These are phyloP conservation scores for Apamea monoglypha DNA, from an alignment of 2,888 invertebrate genomes.

Conservation along the genomic window DNA sequence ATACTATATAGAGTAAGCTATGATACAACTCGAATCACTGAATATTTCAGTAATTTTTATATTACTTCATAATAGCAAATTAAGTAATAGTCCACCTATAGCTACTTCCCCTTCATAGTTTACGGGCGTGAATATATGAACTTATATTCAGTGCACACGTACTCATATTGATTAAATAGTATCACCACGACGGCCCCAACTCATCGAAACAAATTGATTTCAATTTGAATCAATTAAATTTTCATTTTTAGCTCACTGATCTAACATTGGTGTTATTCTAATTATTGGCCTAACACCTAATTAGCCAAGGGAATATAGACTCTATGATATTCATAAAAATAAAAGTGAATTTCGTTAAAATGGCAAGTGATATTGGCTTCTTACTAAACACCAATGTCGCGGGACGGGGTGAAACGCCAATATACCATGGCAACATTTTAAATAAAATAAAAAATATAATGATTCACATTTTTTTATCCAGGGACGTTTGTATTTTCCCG, in stretches of 20 bases:
- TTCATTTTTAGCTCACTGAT: slow-evolving; percentile 64
- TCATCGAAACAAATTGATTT: slow-evolving; percentile 39
- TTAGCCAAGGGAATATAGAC: slow-evolving; percentile 67
- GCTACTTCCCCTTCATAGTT: background rate
- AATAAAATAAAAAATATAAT: slow-evolving; percentile 39
- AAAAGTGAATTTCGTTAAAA: slow-evolving; percentile 65
- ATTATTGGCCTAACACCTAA: slow-evolving; percentile 65
- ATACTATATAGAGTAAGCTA: slow-evolving; percentile 32
- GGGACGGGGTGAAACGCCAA: slow-evolving; percentile 50
- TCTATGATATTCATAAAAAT: slow-evolving; percentile 60
- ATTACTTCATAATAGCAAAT: slow-evolving; percentile 25
- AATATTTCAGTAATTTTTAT: slow-evolving; percentile 30
- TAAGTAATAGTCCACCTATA: slow-evolving; percentile 15
- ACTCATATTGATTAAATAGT: slow-evolving; percentile 36
- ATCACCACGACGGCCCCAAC: slow-evolving; percentile 20
- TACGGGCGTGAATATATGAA: slow-evolving; percentile 14
- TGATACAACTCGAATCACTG: slow-evolving; percentile 33
- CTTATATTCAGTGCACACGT: slow-evolving; percentile 13
- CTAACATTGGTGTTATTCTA: slow-evolving; percentile 60
- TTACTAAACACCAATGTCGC: slow-evolving; percentile 49
- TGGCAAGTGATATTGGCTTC: slow-evolving; percentile 74
- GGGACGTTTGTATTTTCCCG: slow-evolving; percentile 8
- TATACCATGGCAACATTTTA: slow-evolving; percentile 35
- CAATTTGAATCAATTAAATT: slow-evolving; percentile 60
- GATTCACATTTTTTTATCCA: slow-evolving; percentile 41